phyloP scores from a whole-genome alignment of 2,888 invertebrate genomes.

The Oasisia sp. region DNA sequence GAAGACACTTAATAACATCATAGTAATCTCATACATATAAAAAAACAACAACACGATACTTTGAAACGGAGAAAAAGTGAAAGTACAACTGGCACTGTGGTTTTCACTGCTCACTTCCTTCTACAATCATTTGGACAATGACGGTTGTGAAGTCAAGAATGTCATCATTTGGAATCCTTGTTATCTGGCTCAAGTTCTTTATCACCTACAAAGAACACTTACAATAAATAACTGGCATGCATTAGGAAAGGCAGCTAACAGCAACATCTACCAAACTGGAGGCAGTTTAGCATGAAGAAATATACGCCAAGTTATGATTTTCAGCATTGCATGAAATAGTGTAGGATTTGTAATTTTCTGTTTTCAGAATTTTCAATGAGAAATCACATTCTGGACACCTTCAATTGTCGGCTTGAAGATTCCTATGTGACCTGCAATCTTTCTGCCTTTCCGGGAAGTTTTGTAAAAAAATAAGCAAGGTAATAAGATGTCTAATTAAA shows the following conservation, averaged over 20 bases:
- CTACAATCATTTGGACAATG: slow-evolving; percentile 22
- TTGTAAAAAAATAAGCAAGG: too few species aligned
- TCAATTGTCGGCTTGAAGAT: too few species aligned
- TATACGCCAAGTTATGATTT: too few species aligned
- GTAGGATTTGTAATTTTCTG: too few species aligned
- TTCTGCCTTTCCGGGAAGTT: too few species aligned
- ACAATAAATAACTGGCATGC: neutral
- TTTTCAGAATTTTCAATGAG: too few species aligned
- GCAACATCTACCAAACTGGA: neutral
- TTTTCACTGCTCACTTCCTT: neutral
- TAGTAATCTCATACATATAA: neutral
- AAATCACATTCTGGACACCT: too few species aligned
- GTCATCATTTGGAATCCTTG: slow-evolving; percentile 28
- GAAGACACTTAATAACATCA: neutral
- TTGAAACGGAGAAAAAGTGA: neutral
- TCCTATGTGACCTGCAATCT: too few species aligned
- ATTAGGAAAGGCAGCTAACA: neutral
- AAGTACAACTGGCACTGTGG: neutral
- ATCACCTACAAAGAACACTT: slow-evolving; percentile 26
- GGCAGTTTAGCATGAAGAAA: neutral
- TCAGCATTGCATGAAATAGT: too few species aligned
- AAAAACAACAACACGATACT: neutral
- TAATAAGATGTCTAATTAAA: too few species aligned
- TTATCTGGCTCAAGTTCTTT: slow-evolving; percentile 28
- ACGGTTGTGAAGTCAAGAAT: slow-evolving; percentile 29